Base-by-base conservation (phyloP, 2,113 vertebrate genomes). In the Brachypteracias leptosomus region DNA sequence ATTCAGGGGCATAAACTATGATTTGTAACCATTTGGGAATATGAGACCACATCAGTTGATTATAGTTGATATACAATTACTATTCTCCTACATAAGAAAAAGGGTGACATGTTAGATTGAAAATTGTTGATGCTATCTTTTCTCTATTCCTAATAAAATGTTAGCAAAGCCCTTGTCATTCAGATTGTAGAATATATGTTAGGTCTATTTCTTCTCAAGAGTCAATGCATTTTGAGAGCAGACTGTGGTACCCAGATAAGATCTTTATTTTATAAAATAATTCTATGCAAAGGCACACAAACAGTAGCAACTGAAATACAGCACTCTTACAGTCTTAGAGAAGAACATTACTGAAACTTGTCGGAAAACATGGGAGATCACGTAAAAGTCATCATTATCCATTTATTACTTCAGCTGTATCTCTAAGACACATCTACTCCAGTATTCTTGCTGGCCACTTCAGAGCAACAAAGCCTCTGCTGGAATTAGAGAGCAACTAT, bases 361-460 rank as follows among this genome's bases (percentile, higher is more conserved):
- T 82, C 7, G 31, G 52, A 82, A 92, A 94, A 81, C 17, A n/a
- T 49, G 28, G 36, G 35, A 21, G 24, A 72, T 85, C 38, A 92
- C 2, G 3, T 10, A 73, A 55, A 90, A 86, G 81, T 86, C 35
- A 47, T 89, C 35, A 66, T 87, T 80, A 75, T 75, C 63, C 25
- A 7, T 92, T 89, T 89, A 93, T 93, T 81, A 52, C 54, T 88
- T 93, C 62, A 79, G 33, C 63, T 85, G 10, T 79, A 91, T 82
- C 68, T 82, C 82, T 46, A 59, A 79, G 49, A 59, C 80, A 42
- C 28, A 67, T 54, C 83, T 94, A 36, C 33, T 67, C 38, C 44
- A 40, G 51, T 85, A 24, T 78, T 84, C 44, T 68, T 83, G 25
- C 26, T 80, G 75, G 33, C 88, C 68, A 71, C 42, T 88, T 70